Conservation (phyloP, 2,888 invertebrate species). For the Clistopyga incitator region DNA sequence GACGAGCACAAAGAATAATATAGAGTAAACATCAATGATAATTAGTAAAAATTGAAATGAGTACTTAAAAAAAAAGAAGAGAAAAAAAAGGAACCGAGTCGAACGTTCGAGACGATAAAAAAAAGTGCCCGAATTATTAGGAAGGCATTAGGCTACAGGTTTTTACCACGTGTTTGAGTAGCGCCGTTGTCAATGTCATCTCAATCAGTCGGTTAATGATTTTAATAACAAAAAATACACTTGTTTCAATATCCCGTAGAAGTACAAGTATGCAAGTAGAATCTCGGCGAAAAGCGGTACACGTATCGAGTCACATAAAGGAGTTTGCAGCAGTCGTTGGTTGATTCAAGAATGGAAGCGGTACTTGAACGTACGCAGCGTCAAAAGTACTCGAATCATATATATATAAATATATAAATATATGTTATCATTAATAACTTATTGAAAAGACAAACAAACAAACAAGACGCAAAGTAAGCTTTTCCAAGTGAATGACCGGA, state of each 20-base stretch:
- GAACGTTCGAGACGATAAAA: constrained; percentile 39
- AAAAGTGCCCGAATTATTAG: constrained; percentile 24
- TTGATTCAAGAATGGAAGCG: constrained; percentile 58
- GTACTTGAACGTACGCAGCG: constrained; percentile 49
- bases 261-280: constrained; percentile 55
- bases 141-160: constrained; percentile 49
- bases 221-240: constrained; percentile 48
- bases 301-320: constrained; percentile 59
- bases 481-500: constrained; percentile 76
- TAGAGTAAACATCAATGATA: constrained; percentile 64
- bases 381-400: constrained; percentile 30
- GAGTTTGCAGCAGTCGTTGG: constrained; percentile 52
- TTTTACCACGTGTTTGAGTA: constrained; percentile 23
- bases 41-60: constrained; percentile 55
- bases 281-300: constrained; percentile 56
- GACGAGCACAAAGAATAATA: constrained; percentile 62
- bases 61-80: constrained; percentile 25
- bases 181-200: constrained; percentile 13
- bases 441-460: constrained; percentile 46
- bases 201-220: neutral
- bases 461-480: constrained; percentile 45
- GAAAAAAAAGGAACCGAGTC: neutral
- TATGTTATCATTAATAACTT: constrained; percentile 52
- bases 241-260: constrained; percentile 62
- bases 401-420: too few relatives aligned